Evolutionary conservation across 2,888 invertebrate genomes (phyloP).

Genomic region (Pseudanteris insignis): DNA sequence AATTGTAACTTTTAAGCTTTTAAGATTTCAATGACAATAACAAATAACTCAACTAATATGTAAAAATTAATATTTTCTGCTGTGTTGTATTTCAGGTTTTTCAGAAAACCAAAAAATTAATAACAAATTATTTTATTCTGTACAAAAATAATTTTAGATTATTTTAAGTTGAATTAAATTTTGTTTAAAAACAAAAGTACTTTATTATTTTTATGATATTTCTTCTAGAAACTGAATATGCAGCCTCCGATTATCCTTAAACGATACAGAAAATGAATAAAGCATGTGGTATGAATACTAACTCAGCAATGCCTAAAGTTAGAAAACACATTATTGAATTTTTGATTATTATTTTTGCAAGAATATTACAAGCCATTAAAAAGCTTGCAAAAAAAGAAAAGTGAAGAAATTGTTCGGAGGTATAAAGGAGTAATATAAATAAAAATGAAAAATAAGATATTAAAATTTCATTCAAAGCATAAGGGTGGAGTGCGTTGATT

Average conservation of each 20-base stretch:
- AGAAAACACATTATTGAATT: conserved; percentile 51
- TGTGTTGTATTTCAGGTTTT: no score
- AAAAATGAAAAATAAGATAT: conserved; percentile 37
- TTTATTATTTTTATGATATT: conserved; percentile 12
- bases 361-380: conserved; percentile 45
- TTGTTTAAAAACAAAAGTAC: no score
- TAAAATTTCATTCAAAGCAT: conserved; percentile 46
- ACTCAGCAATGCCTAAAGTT: conserved; percentile 57
- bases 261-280: conserved; percentile 46
- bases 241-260: conserved; percentile 24
- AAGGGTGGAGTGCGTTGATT: conserved; percentile 34
- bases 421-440: conserved; percentile 45
- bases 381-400: conserved; percentile 19
- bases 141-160: no score
- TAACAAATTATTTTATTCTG: no score
- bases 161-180: no score
- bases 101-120: no score
- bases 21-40: conserved; percentile 31
- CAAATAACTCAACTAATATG: no score
- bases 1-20: conserved; percentile 21
- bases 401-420: conserved; percentile 25
- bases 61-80: no score
- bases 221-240: conserved; percentile 13
- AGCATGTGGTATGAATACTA: conserved; percentile 57
- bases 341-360: conserved; percentile 59